phyloP scores from a whole-genome alignment of 2,113 vertebrate genomes.

The Lycaon pictus region DNA sequence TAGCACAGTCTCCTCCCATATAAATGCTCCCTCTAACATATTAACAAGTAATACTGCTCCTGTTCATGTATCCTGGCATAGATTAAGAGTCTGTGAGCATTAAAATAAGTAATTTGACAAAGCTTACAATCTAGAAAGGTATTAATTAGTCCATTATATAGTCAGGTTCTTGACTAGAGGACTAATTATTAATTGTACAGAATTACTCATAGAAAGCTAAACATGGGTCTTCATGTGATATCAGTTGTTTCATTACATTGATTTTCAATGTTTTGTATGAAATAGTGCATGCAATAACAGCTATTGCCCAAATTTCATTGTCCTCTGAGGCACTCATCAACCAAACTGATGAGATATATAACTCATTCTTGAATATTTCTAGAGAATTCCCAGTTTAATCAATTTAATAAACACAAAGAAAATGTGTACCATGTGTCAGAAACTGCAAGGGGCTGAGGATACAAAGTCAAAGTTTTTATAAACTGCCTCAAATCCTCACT shows the following conservation, averaged over 20 bases:
- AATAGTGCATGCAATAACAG: not conserved
- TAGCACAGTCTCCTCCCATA: slow-evolving; percentile 43
- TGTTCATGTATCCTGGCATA: slow-evolving; percentile 51
- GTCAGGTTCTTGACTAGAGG: not conserved
- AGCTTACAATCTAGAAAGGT: slow-evolving; percentile 59
- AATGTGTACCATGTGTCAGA: not conserved
- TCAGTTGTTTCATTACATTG: not conserved
- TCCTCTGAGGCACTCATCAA: not conserved
- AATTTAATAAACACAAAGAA: not conserved
- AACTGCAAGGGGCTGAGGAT: not conserved
- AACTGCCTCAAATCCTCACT: not conserved
- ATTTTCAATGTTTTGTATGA: not conserved
- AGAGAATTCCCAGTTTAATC: not conserved
- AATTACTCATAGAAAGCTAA: not conserved
- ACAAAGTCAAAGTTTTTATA: not conserved
- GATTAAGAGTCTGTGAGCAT: slow-evolving; percentile 60
- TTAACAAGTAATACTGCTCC: slow-evolving; percentile 63
- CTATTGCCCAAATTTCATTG: not conserved
- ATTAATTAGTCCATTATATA: slow-evolving; percentile 45
- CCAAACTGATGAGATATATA: not conserved
- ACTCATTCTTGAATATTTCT: not conserved
- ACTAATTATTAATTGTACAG: not conserved
- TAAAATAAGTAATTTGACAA: slow-evolving; percentile 70
- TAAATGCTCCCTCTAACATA: slow-evolving; percentile 53
- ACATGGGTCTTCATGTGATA: not conserved